Conservation (phyloP, 2,113 vertebrate genomes). For the Corythaixoides concolor region DNA sequence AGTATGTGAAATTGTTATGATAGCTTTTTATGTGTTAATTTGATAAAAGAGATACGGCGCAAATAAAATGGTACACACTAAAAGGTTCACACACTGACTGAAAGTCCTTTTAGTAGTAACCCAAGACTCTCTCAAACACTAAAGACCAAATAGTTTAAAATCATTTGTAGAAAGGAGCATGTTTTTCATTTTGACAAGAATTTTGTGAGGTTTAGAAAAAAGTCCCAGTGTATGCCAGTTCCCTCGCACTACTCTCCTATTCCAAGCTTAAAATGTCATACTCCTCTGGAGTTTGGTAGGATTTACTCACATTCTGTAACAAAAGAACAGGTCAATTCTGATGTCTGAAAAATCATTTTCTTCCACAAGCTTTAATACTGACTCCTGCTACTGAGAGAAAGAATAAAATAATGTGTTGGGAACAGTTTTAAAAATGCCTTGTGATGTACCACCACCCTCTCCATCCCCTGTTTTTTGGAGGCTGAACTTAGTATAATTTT, state of each 20-base stretch:
- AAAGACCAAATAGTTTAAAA: background rate
- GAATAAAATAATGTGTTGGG: background rate
- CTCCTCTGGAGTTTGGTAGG: background rate
- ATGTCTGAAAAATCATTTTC: background rate
- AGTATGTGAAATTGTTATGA: conserved; percentile 33
- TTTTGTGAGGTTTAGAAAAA: background rate
- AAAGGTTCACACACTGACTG: background rate
- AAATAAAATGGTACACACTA: conserved; percentile 22
- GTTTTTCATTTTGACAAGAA: background rate
- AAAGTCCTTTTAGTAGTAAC: background rate
- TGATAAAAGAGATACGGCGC: conserved; percentile 14
- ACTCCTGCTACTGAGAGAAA: background rate
- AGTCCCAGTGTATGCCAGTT: background rate
- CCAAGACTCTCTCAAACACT: background rate
- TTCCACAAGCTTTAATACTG: background rate
- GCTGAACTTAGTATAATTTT: background rate
- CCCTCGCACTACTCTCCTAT: background rate
- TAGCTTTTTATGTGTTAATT: conserved; percentile 52
- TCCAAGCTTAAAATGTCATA: background rate
- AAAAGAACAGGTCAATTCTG: background rate
- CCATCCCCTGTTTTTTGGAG: background rate
- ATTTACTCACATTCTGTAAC: background rate
- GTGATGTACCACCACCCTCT: background rate
- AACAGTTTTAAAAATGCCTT: background rate
- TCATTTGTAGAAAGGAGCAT: background rate